phyloP scores from a whole-genome alignment of 2,797 vertebrate species.

The Poeciliopsis turneri region DNA sequence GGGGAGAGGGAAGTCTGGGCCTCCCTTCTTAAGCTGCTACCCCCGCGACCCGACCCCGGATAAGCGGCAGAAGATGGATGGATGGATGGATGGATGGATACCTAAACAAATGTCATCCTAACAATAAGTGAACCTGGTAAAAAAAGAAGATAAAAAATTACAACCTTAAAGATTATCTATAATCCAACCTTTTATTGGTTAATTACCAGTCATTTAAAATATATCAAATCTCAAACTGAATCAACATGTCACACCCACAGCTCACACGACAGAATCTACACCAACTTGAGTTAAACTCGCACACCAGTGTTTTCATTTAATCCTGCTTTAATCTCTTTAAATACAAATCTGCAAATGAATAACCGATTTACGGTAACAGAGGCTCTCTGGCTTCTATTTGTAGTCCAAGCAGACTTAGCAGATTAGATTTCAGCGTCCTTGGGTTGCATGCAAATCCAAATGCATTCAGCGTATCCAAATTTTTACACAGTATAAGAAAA shows the following conservation, averaged over 20 bases:
- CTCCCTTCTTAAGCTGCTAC: too few relatives aligned
- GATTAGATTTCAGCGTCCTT: too few relatives aligned
- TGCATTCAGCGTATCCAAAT: neutral
- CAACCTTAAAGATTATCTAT: neutral
- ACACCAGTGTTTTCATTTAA: slow-evolving; percentile 1
- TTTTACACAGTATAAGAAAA: neutral
- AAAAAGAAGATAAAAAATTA: neutral
- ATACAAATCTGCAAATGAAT: slow-evolving; percentile 1
- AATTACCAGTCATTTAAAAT: neutral
- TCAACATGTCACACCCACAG: slow-evolving; percentile 1
- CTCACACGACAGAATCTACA: neutral
- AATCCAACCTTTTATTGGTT: neutral
- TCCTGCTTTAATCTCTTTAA: slow-evolving; percentile 2
- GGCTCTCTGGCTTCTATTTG: slow-evolving; percentile 7
- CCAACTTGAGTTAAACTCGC: neutral
- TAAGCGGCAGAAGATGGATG: too few relatives aligned
- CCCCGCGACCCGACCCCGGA: too few relatives aligned
- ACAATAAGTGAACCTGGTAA: neutral
- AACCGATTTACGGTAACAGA: neutral
- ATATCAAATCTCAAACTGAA: neutral
- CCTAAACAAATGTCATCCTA: neutral
- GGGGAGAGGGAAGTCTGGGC: too few relatives aligned
- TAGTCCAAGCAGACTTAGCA: neutral
- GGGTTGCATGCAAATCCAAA: slow-evolving; percentile 3
- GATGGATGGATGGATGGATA: too few relatives aligned